Evolutionary conservation across 2,113 vertebrate species (phyloP), one percentile per base, ranked within the genome.

Genomic region (Anguilla japonica): DNA sequence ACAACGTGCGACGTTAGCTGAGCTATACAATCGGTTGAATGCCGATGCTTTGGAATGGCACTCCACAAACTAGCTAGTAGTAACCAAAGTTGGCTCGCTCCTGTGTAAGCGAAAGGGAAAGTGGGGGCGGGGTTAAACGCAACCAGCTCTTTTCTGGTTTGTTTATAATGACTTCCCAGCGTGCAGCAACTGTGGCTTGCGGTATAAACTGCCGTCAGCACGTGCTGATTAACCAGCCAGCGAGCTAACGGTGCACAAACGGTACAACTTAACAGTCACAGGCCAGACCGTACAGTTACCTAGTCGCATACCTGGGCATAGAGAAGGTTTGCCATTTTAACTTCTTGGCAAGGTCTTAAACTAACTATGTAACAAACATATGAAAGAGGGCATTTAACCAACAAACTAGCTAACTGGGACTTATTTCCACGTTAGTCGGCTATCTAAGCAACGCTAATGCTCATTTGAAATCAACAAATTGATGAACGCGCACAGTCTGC

Each of bases 141-240:
- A 78, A 26, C n/a, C 26, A 22, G 11, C 16, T 79, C 83, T 85
- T 46, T 88, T 88, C 79, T 29, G 83, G 83, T 84, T n/a, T 90
- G 88, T 92, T 91, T 90, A 88, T 89, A 89, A 87, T 75, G 60
- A 67, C 22, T 22, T 80, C n/a, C 40, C 41, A 82, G 46, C 22
- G 26, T 20, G 81, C 81, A 41, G 26, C 41, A 40, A 43, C 80
- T 81, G 22, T 18, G 40, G 46, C 60, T n/a, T n/a, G 11, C 11
- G 9, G n/a, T 22, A 34, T 26, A n/a, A 75, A 75, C 71, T 75
- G 9, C 26, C 26, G 71, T 75, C 20, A 81, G 26, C 79, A 81
- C 15, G 16, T 43, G 79, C 79, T 18, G 4, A 34, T n/a, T 34
- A 75, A 34, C 71, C 1, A 75, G 71, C 71, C n/a, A 34, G n/a